Evolutionary conservation across 2,113 vertebrate genomes (phyloP).

Genomic region (Acrocephalus kingi): DNA sequence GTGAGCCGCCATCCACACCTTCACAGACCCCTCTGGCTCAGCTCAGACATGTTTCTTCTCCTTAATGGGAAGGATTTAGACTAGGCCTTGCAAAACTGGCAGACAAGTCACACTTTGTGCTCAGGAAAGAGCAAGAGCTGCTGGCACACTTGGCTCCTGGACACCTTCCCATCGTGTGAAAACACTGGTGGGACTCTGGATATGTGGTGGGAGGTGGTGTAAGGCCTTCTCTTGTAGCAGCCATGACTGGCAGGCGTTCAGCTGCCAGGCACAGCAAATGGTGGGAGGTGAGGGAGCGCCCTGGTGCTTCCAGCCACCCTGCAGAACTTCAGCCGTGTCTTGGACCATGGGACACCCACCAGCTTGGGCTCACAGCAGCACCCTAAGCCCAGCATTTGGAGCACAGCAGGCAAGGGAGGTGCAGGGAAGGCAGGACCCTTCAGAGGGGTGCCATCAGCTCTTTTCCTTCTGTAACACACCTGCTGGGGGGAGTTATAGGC

Average conservation of each 20-base stretch:
- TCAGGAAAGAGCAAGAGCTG: not conserved
- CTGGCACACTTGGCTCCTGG: rapidly evolving
- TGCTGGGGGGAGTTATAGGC: not conserved
- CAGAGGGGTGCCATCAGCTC: rapidly evolving
- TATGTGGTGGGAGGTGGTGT: rapidly evolving
- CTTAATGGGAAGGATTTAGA: not conserved
- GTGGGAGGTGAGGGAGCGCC: not conserved
- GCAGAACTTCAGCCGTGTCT: not conserved
- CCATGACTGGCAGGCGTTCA: rapidly evolving
- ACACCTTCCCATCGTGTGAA: not conserved
- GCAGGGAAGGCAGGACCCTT: not conserved
- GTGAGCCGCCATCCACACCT: not conserved
- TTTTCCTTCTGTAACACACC: not conserved
- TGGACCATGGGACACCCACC: not conserved
- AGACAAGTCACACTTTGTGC: not conserved
- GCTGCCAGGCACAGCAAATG: not conserved
- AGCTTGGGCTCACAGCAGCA: not conserved
- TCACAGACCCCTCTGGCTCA: rapidly evolving
- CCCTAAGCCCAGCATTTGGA: not conserved
- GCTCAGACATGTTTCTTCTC: not conserved
- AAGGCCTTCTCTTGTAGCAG: not conserved
- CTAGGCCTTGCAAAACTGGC: not conserved
- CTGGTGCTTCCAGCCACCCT: not conserved
- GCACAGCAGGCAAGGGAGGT: not conserved
- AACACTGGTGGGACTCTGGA: not conserved